Evolutionary conservation across 2,888 invertebrate genomes (phyloP), one percentile per base, ranked within the genome.

Genomic region (Chrysodeixis includens): DNA sequence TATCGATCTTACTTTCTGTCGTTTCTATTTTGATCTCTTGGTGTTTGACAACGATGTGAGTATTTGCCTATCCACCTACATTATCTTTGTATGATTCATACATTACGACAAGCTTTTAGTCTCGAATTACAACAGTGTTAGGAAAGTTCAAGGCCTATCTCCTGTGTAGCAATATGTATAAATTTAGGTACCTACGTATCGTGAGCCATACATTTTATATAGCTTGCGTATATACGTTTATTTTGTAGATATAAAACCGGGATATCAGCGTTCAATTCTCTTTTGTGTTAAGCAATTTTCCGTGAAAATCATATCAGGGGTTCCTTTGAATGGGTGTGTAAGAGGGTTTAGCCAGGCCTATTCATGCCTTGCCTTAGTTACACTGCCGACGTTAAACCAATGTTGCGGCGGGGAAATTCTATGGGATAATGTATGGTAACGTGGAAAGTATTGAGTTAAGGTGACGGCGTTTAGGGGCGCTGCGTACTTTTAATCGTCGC

Each of bases 321-420:
- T 70, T 80, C 81, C 79, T 85, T 89, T 73, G 85, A 88, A 86
- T 82, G 84, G 83, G 20, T 67, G 20, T 67, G 76, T 81, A 81
- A 82, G 87, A 86, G 87, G 88, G 88, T 85, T 86, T 81, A 83
- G 86, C 78, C 80, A 83, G 80, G 83, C 85, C 87, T 86, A 90
- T 88, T 83, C 87, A 84, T 40, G 62, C 87, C 85, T 88, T 40
- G 62, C 87, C 85, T 88, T 86, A 83, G 84, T 87, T 86, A 88
- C 90, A 86, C 81, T 87, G 82, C 79, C 79, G 83, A 82, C 81
- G 86, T 76, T 84, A 84, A 81, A 86, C 86, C 84, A 79, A 82
- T 76, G 66, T 71, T 20, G 30, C 44, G 56, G 51, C 32, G 57
- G 62, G 66, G 65, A 60, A 64, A 51, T 55, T 81, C 60, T 69